Conservation (phyloP, 2,797 vertebrate species). For the Gymnothorax reevesii region DNA sequence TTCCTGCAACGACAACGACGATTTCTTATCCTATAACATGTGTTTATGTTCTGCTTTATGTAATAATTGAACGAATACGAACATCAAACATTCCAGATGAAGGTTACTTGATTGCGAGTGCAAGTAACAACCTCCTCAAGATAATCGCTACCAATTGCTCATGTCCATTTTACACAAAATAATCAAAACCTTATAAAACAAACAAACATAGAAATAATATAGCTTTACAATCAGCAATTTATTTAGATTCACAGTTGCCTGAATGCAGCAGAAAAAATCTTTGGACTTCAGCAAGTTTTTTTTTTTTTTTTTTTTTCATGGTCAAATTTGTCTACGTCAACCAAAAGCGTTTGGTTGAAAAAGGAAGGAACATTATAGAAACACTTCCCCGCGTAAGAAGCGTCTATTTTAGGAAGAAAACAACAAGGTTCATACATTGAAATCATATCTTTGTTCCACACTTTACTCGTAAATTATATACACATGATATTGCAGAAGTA, state of each 20-base stretch:
- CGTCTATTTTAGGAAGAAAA: slow-evolving; percentile 64
- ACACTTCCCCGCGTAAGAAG: slow-evolving; percentile 65
- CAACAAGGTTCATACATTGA: slow-evolving; percentile 61
- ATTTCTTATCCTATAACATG: slow-evolving; percentile 25
- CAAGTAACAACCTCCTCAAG: slow-evolving; percentile 41
- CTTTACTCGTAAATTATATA: slow-evolving; percentile 81
- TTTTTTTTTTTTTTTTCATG: slow-evolving; percentile 68
- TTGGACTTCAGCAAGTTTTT: slow-evolving; percentile 93
- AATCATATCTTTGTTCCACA: slow-evolving; percentile 83
- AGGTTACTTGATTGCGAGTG: slow-evolving; percentile 57
- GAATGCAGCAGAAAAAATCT: slow-evolving; percentile 99
- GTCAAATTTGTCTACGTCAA: slow-evolving; percentile 75
- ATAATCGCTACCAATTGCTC: slow-evolving; percentile 50
- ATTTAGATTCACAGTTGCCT: slow-evolving; percentile 94
- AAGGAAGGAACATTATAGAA: slow-evolving; percentile 63
- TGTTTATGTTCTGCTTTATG: slow-evolving; percentile 27
- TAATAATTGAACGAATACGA: slow-evolving; percentile 31
- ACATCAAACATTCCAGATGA: slow-evolving; percentile 60
- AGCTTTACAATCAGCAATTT: slow-evolving; percentile 84
- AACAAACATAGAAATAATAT: slow-evolving; percentile 74
- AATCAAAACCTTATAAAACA: slow-evolving; percentile 63
- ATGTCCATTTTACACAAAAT: slow-evolving; percentile 52
- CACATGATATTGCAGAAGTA: slow-evolving; percentile 93
- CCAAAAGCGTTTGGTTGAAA: slow-evolving; percentile 67
- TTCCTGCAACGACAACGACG: slow-evolving; percentile 16